Evolutionary conservation across 2,113 vertebrate genomes (phyloP), one percentile per base, ranked within the genome.

Genomic region (Lota lota): DNA sequence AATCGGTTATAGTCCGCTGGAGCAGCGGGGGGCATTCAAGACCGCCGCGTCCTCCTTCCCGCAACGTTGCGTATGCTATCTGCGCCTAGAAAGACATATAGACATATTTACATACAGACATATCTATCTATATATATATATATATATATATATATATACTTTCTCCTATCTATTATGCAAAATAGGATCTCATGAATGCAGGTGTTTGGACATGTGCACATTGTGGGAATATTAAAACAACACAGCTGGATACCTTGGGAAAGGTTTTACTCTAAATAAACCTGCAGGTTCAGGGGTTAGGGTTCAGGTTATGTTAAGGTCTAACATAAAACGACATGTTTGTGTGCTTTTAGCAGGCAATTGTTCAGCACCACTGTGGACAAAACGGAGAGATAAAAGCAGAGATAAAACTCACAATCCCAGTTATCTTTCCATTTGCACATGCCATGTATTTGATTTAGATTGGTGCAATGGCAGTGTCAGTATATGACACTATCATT

Each of bases 21-120:
- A 33, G 53, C 40, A 58, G 47, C 24, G 62, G 76, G 87, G 64
- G 74, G 79, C 77, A 73, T 88, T 90, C 86, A 89, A 83, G 79
- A 83, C 57, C 11, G 21, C 0, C 33, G 12, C 21, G 69, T 28
- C 57, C 69, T 36, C 8, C 66, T 84, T 36, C 40, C 40, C 61
- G 73, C 80, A 84, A 72, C 84, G 68, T 59, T 74, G 57, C 4
- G 12, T 50, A 63, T 20, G 20, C 12, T 21, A 22, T 12, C 6
- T 59, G 18, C n/a, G 10, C 11, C 60, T 3, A 33, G 28, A 33
- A 33, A 33, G 19, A 28, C 22, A 61, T 1, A 61, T 17, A 33
- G 19, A 28, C 12, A 28, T 24, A 28, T 4, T 22, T 4, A 60
- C 58, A 60, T 5, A 60, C 16, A 24, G 21, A 61, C 21, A 61